A percentile compares a stretch with the other conserved stretches of the same genome.
Conservation (phyloP, 2,888 invertebrate species). For the Lepidocyrtinus sp. region DNA sequence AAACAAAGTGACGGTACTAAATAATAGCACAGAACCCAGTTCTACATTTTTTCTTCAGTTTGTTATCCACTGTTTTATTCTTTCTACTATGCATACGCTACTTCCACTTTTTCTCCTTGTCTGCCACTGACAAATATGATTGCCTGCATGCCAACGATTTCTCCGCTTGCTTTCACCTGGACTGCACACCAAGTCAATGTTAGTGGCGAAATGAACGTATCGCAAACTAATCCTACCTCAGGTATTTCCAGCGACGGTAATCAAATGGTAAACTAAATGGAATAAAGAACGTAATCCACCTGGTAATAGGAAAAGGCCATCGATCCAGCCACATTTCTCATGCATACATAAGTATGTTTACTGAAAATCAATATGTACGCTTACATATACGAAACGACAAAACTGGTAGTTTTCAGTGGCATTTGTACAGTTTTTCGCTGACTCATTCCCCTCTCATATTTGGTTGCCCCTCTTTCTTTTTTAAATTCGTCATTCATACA, state of each 20-base stretch:
- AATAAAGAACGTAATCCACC: slow-evolving; percentile 19
- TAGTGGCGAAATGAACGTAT: not conserved
- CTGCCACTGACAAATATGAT: not conserved
- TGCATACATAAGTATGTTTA: slow-evolving; percentile 15
- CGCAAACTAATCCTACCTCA: not conserved
- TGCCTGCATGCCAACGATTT: not conserved
- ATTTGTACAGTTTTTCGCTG: slow-evolving; percentile 5
- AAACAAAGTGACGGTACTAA: not conserved
- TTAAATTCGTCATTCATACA: slow-evolving; percentile 1
- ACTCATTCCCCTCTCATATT: not conserved
- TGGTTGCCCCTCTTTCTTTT: not conserved
- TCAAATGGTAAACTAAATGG: slow-evolving; percentile 8
- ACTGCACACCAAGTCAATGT: not conserved
- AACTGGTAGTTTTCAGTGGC: not conserved
- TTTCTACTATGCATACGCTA: not conserved
- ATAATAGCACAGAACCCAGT: not conserved
- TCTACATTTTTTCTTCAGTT: not conserved
- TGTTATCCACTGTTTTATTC: not conserved
- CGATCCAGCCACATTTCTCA: slow-evolving; percentile 32
- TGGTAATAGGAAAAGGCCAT: slow-evolving; percentile 26
- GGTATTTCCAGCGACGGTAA: not conserved
- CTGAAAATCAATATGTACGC: slow-evolving; percentile 47
- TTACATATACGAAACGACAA: not conserved
- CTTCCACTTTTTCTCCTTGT: not conserved
- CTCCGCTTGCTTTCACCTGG: slow-evolving; percentile 2